Evolutionary conservation across 2,113 vertebrate genomes (phyloP), one percentile per base, ranked within the genome.

Genomic region (Gymnogyps californianus): DNA sequence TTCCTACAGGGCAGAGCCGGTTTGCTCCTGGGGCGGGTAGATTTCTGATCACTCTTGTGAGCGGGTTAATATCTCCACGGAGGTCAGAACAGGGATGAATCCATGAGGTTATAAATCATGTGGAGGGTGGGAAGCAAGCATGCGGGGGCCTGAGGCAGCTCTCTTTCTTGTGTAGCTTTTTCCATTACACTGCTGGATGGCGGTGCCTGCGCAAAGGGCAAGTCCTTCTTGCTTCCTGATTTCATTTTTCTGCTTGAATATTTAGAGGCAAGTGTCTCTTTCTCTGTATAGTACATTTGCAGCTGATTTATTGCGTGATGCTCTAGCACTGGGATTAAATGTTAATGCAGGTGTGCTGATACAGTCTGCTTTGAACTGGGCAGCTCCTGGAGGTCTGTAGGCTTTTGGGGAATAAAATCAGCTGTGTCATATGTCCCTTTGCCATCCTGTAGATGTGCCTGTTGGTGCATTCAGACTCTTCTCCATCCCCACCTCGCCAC

Each of bases 111-210:
- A 3, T 13, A 21, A n/a, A 38, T n/a, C 55, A 9, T 2, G 1
- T 3, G 22, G 51, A 82, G 49, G 40, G 20, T n/a, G 55, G 49
- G 75, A 34, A n/a, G 34, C 10, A 57, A 17, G 54, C 2, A 2
- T 6, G 40, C 7, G 3, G 66, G 64, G 76, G 40, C 34, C 49
- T 19, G 52, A 25, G 57, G 47, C 52, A 62, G 71, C 58, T 81
- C 26, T 7, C 40, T 26, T 10, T 28, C 57, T 51, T 4, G 13
- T n/a, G 46, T 12, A 21, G 25, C 34, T 79, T 38, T 64, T 52
- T 49, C n/a, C 15, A 0, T 6, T 55, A 10, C 0, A 0, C 51
- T 64, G 57, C 83, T 42, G 70, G 61, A 16, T 0, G 5, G 67
- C 5, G 3, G 64, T 52, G 76, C 46, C 55, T 40, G 29, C 38